Evolutionary conservation across 2,888 invertebrate species (phyloP).

Genomic region (Caenorhabditis wallacei): DNA sequence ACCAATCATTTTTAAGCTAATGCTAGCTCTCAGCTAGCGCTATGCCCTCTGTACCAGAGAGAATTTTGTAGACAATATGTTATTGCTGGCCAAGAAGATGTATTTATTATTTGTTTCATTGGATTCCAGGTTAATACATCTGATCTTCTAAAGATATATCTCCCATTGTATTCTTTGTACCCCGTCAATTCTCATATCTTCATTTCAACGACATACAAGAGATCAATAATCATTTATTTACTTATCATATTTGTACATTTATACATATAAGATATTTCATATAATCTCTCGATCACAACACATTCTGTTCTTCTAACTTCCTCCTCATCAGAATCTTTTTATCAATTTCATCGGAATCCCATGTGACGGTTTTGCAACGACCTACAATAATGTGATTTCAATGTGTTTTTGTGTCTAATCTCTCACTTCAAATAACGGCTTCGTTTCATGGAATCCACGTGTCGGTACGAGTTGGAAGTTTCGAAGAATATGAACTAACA

Average conservation of each 20-base stretch:
- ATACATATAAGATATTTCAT: not conserved
- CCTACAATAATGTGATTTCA: conserved; percentile 11
- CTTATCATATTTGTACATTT: conserved; percentile 12
- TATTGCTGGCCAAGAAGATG: too few relatives aligned
- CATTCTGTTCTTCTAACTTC: conserved; percentile 23
- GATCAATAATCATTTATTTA: conserved; percentile 20
- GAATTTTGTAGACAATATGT: too few relatives aligned
- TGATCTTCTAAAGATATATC: too few relatives aligned
- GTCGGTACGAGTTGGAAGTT: conserved; percentile 44
- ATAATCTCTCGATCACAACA: conserved; percentile 4
- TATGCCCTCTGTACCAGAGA: too few relatives aligned
- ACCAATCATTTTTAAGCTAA: too few relatives aligned
- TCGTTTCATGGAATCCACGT: conserved; percentile 34
- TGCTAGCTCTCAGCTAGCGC: too few relatives aligned
- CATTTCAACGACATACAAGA: too few relatives aligned
- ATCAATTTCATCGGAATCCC: conserved; percentile 50
- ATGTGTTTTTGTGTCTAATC: not conserved
- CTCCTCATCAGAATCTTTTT: conserved; percentile 14
- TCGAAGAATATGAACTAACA: conserved; percentile 41
- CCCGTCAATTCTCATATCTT: too few relatives aligned
- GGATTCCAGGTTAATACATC: too few relatives aligned
- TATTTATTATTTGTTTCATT: too few relatives aligned
- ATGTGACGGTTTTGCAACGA: conserved; percentile 46
- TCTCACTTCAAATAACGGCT: conserved; percentile 38
- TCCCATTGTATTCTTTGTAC: too few relatives aligned